Base-by-base conservation (phyloP, 2,888 invertebrate genomes). In the Hypomecis atomaria region DNA sequence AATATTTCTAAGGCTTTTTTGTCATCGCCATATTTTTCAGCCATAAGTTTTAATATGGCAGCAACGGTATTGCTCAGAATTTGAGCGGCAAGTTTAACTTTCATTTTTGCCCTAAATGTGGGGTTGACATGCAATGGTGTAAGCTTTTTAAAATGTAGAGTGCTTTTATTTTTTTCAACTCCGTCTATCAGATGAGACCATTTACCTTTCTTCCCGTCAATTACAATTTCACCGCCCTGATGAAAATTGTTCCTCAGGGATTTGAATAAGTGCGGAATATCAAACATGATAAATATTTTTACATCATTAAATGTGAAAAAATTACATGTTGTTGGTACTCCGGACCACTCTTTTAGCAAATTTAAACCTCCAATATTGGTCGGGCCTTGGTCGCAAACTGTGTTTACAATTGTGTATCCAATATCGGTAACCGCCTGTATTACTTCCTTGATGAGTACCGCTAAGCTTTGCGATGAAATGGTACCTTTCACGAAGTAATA, bases 321-420 rank as follows among this genome's bases (percentile, higher is more conserved):
- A 40, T 59, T 50, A 13, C 34, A 54, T 0, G 43, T 23, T 34
- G 7, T 23, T 8, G 8, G 36, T n/a, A n/a, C n/a, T n/a, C n/a
- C n/a, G n/a, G n/a, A n/a, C n/a, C n/a, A n/a, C n/a, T n/a, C 0
- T 52, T 54, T 64, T 45, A 69, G 7, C 8, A 63, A 13, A 43
- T 57, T 64, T 10, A 67, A 5, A 4, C 54, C 59, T 5, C 62
- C 68, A 11, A 65, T 53, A 13, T 69, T 72, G 36, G 62, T 71
- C 33, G 72, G 65, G 4, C 70, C 73, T 42, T 71, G 70, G 36
- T 74, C 70, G 9, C 72, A 72, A 5, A 70, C 63, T 11, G 71
- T 71, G 0, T 52, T 59, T 5, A 70, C 4, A n/a, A 66, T n/a
- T n/a, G n/a, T n/a, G n/a, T n/a, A n/a, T n/a, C n/a, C n/a, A n/a